Evolutionary conservation across 2,888 invertebrate species (phyloP), one percentile per base, ranked within the genome.

Genomic region (Globia sparganii): DNA sequence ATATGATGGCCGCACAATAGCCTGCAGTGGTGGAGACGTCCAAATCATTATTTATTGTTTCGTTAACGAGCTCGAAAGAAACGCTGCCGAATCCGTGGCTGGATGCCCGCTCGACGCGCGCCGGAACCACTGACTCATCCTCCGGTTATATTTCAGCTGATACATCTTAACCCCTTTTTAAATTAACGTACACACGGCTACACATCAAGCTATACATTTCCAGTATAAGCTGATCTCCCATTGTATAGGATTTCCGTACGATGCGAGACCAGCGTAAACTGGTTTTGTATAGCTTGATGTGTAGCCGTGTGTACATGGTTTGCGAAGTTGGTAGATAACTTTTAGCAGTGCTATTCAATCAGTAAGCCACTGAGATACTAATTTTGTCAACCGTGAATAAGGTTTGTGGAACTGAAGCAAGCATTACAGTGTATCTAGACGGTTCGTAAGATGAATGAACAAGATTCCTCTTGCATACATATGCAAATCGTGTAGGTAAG

Each of bases 11-110:
- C 87, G 90, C 92, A 95, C 95, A 95, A 95, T 92, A 91, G 94
- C 90, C 88, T 90, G 91, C 91, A 93, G 89, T 90, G 90, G 91
- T 90, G 90, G 92, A 91, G 92, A 94, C 93, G 92, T 93, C 94
- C 93, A 93, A 94, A 95, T 94, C 93, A 95, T 95, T 95, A 95
- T 95, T 95, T 95, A 95, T 96, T 95, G 94, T 96, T 95, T 94
- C 94, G 94, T 93, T 95, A 95, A 95, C 95, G 95, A 95, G 94
- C 94, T 90, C 89, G 91, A 92, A 91, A 93, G 92, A 92, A 94
- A 93, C 90, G 91, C 90, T 88, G 89, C 90, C 91, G 92, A 92
- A 92, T 90, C 91, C 89, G 90, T 90, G 90, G 90, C 91, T 89
- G 90, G 84, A 88, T 90, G 91, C 91, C 88, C 88, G 86, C 72